These are phyloP conservation scores for Deladenus siricidicola DNA, from an alignment of 2,888 invertebrate genomes.

Conservation along the genomic window DNA sequence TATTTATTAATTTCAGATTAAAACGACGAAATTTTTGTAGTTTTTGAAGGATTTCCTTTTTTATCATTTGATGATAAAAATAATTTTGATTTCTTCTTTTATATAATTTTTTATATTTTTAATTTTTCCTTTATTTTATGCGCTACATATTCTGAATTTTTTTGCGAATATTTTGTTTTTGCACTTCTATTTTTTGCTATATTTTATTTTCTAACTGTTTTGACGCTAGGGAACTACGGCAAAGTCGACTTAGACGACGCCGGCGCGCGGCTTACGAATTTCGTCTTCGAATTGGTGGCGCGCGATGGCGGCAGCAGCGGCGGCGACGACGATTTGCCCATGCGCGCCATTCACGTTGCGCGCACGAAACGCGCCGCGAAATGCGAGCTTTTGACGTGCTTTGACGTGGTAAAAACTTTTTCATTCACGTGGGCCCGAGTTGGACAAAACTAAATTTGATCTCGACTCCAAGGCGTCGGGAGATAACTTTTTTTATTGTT, in stretches of 20 bases:
- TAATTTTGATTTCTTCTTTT: no score
- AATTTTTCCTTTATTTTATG: no score
- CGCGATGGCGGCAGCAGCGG: not conserved
- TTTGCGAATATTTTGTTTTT: constrained; percentile 1
- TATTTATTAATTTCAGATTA: no score
- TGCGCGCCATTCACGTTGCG: constrained; percentile 4
- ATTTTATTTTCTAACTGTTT: constrained; percentile 1
- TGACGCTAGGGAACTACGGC: constrained; percentile 21
- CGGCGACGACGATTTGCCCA: not conserved
- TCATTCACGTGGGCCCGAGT: not conserved
- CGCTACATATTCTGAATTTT: no score
- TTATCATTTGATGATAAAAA: no score
- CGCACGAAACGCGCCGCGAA: constrained; percentile 3
- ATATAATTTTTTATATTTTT: no score
- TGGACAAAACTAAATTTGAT: no score
- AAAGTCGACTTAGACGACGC: constrained; percentile 21
- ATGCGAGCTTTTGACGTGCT: not conserved
- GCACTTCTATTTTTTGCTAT: not conserved
- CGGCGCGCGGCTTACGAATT: constrained; percentile 9
- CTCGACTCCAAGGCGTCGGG: no score
- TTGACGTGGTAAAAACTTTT: constrained; percentile 1
- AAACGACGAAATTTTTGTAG: no score
- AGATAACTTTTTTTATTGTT: no score
- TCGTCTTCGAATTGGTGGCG: constrained; percentile 11
- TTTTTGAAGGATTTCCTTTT: no score